Evolutionary conservation across 2,888 invertebrate genomes (phyloP), one percentile per base, ranked within the genome.

Genomic region (Hetaerina titia): DNA sequence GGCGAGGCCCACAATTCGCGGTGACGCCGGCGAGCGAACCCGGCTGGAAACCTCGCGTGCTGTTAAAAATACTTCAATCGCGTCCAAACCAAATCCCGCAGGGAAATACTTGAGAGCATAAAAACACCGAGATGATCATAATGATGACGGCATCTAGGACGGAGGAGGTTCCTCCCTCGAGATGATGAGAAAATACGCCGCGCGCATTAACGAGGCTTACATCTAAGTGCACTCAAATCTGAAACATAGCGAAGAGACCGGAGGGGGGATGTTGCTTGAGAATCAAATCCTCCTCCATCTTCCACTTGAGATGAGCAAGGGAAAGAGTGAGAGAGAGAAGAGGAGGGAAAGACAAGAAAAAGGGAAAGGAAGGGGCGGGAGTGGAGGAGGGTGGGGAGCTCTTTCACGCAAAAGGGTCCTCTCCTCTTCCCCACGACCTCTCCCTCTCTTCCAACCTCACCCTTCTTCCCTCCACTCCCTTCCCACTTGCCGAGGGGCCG

Each of bases 251-350:
- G 69, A 22, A 19, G 19, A 8, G 22, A 22, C 7, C 19, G 22
- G 69, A 22, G 17, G 81, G 81, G 31, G 25, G 81, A 25, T 7
- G 81, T 81, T 31, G 81, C 81, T 81, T 15, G 81, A 81, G 81
- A 81, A 81, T 81, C 81, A 81, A 81, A 81, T 81, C 81, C 81
- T 81, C 81, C 31, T 81, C 81, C 31, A 81, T 81, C 81, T 81
- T 81, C 81, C 81, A 81, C 81, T 81, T 81, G 81, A 81, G 81
- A 81, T 25, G 81, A 81, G 81, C 4, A 8, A n/a, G 69, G 22
- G n/a, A 69, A 31, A 25, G 31, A 25, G 74, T 25, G 74, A 81
- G 81, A 81, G 31, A 31, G 13, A 15, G 11, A 31, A 9, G 15
- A 31, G 31, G 81, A n/a, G 11, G 25, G 81, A n/a, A 0, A n/a